phyloP scores from a whole-genome alignment of 2,113 vertebrate genomes.

The Lagopus muta region DNA sequence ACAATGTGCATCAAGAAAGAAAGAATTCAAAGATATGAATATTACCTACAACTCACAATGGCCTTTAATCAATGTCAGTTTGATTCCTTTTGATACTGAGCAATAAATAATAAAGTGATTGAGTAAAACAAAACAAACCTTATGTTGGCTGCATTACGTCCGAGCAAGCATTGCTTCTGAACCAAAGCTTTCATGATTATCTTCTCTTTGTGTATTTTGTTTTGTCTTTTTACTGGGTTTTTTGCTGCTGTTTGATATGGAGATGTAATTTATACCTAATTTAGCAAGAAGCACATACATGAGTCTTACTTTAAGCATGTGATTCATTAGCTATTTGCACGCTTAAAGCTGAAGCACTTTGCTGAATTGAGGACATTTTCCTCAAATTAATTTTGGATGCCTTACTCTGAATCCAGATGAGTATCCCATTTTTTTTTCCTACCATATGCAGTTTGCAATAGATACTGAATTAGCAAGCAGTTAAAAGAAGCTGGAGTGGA shows the following conservation, averaged over 20 bases:
- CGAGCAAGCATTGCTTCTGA: slow-evolving; percentile 44
- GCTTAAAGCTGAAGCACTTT: slow-evolving; percentile 34
- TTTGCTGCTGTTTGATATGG: background rate
- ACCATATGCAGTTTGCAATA: background rate
- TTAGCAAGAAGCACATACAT: slow-evolving; percentile 29
- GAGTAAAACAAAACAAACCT: slow-evolving; percentile 50
- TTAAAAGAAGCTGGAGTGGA: background rate
- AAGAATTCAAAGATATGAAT: background rate
- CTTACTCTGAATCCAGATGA: slow-evolving; percentile 47
- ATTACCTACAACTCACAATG: slow-evolving; percentile 67
- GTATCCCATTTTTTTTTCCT: slow-evolving; percentile 14
- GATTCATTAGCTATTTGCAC: slow-evolving; percentile 26
- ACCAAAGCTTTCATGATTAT: slow-evolving; percentile 58
- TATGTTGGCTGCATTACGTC: slow-evolving; percentile 37
- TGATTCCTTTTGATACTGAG: slow-evolving; percentile 77
- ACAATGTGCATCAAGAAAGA: slow-evolving; percentile 21
- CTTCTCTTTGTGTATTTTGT: background rate
- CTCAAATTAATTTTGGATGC: slow-evolving; percentile 39
- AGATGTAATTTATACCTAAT: slow-evolving; percentile 27
- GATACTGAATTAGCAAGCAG: slow-evolving; percentile 22
- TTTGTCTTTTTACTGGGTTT: slow-evolving; percentile 27
- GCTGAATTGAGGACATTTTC: slow-evolving; percentile 18
- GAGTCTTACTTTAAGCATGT: slow-evolving; percentile 38
- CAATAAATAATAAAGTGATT: slow-evolving; percentile 78
- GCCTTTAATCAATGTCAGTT: slow-evolving; percentile 75